These are phyloP conservation scores for Jaculus jaculus DNA, from an alignment of 2,113 vertebrate genomes.

Conservation along the genomic window DNA sequence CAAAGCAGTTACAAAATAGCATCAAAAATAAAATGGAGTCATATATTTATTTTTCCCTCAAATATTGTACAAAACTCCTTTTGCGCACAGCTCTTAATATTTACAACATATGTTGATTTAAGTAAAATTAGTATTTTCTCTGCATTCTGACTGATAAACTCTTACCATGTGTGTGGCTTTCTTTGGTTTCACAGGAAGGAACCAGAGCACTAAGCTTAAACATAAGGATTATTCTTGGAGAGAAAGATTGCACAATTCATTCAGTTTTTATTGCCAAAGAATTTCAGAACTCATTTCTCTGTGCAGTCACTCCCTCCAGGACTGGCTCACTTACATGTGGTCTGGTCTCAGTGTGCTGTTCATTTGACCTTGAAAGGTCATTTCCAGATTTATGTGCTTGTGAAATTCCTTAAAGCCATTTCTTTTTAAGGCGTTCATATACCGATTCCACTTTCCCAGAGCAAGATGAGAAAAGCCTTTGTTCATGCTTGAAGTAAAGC, in stretches of 20 bases:
- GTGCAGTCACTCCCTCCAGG: not conserved
- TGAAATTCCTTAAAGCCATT: conserved; percentile 42
- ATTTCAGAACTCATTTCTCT: conserved; percentile 21
- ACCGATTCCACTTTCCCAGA: not conserved
- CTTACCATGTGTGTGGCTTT: not conserved
- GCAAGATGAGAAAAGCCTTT: conserved; percentile 22
- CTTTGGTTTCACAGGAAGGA: not conserved
- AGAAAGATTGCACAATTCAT: conserved; percentile 11
- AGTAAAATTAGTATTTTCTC: not conserved
- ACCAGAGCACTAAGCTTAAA: not conserved
- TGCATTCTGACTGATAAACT: not conserved
- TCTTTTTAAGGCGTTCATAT: conserved; percentile 1
- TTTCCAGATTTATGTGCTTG: conserved; percentile 26
- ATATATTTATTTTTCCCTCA: not conserved
- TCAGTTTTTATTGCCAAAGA: conserved; percentile 23
- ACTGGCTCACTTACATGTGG: not conserved
- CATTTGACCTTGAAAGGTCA: conserved; percentile 3
- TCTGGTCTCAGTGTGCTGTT: conserved; percentile 6
- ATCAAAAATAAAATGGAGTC: not conserved
- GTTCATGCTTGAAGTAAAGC: conserved; percentile 15
- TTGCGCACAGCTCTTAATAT: not conserved
- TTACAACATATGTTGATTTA: not conserved
- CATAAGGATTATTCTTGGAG: conserved; percentile 9
- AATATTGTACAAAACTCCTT: not conserved
- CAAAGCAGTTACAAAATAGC: conserved; percentile 18